Evolutionary conservation across 2,888 invertebrate genomes (phyloP), one percentile per base, ranked within the genome.

Genomic region (Rhaphigaster nebulosa): DNA sequence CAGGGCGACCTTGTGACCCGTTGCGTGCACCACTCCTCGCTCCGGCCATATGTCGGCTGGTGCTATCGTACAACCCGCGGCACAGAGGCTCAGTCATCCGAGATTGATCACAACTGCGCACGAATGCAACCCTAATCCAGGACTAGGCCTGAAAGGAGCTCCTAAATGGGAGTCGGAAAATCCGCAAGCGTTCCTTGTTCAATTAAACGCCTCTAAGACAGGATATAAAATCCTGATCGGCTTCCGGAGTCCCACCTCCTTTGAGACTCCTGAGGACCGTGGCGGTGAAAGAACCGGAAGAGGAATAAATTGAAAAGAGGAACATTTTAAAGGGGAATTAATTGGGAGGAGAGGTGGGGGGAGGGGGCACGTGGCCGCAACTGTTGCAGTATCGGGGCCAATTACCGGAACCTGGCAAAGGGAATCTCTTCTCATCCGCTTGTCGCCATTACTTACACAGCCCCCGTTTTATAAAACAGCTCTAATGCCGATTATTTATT

Each of bases 271-370:
- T 84, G 45, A 45, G n/a, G 84, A 38, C 88, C 23, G 54, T 26
- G 34, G 56, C 38, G 34, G 50, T 54, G 54, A 41, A 60, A 60
- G 29, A 26, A 12, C n/a, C 41, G 87, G 54, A 41, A 50, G 56
- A 56, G 54, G 88, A 56, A 88, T 88, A 56, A 88, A 88, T 88
- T 88, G 88, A 88, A 88, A 56, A 60, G 88, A 84, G 45, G 45
- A 50, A 84, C n/a, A 84, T 50, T 84, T 84, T 84, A 50, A 84
- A 84, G 84, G n/a, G n/a, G 84, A 45, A n/a, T 84, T 84, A 84
- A 84, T 84, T 84, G 84, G 84, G 23, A 10, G 15, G 38, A 18
- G 38, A 20, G 76, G 20, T 38, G 0, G 45, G 15, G 26, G n/a
- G 84, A 8, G 84, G 45, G 45, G 45, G n/a, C 84, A 84, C 84